Percentiles rank a stretch among this genome's conserved stretches.
Conservation (phyloP, 2,113 vertebrate species). For the Sphyrna mokarran region DNA sequence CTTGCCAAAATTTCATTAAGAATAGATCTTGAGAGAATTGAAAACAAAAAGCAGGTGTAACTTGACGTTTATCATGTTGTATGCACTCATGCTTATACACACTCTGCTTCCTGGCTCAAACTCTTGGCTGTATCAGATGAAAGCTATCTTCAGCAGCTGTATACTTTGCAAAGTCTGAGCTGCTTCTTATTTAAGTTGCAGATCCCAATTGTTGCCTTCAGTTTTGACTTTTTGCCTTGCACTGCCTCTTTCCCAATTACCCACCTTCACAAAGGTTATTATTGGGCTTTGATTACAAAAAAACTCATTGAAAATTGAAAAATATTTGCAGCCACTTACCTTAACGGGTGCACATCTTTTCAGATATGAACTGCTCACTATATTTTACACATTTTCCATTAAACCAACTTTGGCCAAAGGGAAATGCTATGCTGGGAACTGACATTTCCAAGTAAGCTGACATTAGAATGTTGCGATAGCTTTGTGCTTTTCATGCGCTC, state of each 20-base stretch:
- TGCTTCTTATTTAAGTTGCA: not conserved
- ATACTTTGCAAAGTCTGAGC: not conserved
- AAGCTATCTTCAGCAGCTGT: not conserved
- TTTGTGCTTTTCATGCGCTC: not conserved
- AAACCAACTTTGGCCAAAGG: not conserved
- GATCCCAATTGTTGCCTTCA: not conserved
- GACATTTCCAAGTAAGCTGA: not conserved
- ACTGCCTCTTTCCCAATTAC: not conserved
- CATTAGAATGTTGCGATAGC: not conserved
- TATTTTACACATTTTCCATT: not conserved
- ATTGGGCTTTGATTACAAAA: not conserved
- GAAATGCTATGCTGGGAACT: not conserved
- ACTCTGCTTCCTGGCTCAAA: not conserved
- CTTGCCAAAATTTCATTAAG: not conserved
- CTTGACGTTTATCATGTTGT: not conserved
- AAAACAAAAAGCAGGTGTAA: not conserved
- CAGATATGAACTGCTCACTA: not conserved
- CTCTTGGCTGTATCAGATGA: not conserved
- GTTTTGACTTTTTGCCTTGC: not conserved
- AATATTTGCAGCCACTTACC: not conserved
- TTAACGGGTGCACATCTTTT: not conserved
- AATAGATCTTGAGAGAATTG: not conserved
- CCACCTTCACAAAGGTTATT: not conserved
- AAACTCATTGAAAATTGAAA: not conserved
- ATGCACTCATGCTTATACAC: not conserved